A percentile compares a stretch with the other conserved stretches of the same genome.
These are phyloP conservation scores for Leucophora obtusa DNA, from an alignment of 2,888 invertebrate species.

Conservation along the genomic window DNA sequence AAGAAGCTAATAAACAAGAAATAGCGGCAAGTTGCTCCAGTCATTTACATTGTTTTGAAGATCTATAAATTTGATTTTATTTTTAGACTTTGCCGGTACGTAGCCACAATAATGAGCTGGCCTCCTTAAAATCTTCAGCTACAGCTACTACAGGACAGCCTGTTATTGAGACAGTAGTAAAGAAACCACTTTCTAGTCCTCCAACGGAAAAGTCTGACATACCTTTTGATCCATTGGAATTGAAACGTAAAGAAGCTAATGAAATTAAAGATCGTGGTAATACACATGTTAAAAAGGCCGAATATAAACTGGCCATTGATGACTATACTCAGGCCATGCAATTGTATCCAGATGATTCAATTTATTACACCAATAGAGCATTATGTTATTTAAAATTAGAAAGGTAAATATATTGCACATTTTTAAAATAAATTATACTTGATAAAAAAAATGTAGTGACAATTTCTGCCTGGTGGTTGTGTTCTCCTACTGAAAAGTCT, in stretches of 20 bases:
- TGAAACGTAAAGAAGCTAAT: slow-evolving; percentile 72
- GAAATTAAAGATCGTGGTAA: slow-evolving; percentile 84
- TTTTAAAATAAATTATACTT: too few relatives aligned
- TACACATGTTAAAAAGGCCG: slow-evolving; percentile 85
- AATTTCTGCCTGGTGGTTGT: too few relatives aligned
- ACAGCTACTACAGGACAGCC: not conserved
- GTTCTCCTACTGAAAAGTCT: too few relatives aligned
- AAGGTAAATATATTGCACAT: slow-evolving; percentile 81
- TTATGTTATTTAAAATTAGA: slow-evolving; percentile 90
- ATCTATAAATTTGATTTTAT: not conserved
- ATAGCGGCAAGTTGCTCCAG: slow-evolving; percentile 23
- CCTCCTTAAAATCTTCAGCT: not conserved
- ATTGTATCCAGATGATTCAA: slow-evolving; percentile 86
- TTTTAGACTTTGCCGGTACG: slow-evolving; percentile 67
- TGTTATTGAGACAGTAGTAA: not conserved
- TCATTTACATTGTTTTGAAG: not conserved
- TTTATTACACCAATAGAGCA: slow-evolving; percentile 92
- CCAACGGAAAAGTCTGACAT: slow-evolving; percentile 69
- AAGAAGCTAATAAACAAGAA: slow-evolving; percentile 44
- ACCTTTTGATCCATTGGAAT: slow-evolving; percentile 64
- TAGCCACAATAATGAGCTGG: slow-evolving; percentile 61
- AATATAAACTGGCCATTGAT: slow-evolving; percentile 91
- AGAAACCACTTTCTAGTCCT: not conserved
- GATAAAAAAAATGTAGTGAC: too few relatives aligned
- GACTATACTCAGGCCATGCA: slow-evolving; percentile 94